Evolutionary conservation across 92 coral and sea anemone genomes (phyloP).

Genomic region (Porites lobata): DNA sequence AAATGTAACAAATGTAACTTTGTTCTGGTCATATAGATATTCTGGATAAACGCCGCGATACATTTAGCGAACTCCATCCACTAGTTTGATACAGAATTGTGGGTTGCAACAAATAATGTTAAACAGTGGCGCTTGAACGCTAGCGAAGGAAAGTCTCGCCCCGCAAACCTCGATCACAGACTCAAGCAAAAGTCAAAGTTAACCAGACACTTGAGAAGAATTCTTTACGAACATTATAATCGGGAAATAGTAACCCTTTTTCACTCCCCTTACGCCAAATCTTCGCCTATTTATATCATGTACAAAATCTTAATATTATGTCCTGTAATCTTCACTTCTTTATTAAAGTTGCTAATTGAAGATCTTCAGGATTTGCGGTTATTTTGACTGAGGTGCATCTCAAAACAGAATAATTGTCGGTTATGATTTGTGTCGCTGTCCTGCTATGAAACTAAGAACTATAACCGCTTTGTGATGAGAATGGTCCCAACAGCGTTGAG

Average conservation of each 20-base stretch:
- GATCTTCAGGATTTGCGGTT: background rate
- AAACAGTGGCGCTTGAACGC: background rate
- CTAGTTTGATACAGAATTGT: background rate
- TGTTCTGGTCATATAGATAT: no score
- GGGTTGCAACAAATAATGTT: background rate
- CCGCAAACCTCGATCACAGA: no score
- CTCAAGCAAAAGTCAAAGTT: no score
- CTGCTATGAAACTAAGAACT: slow-evolving; percentile 7
- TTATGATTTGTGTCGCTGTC: slow-evolving; percentile 14
- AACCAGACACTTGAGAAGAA: no score
- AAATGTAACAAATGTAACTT: no score
- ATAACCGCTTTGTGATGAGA: background rate
- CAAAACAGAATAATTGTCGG: background rate
- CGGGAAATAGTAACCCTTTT: no score
- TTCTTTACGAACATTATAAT: no score
- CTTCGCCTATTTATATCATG: background rate
- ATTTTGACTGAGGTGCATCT: slow-evolving; percentile 13
- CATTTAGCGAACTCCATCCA: background rate
- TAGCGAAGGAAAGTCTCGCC: background rate
- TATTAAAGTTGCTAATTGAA: background rate
- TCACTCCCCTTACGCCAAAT: background rate
- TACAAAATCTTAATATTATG: background rate
- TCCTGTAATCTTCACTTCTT: background rate
- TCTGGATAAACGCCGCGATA: background rate
- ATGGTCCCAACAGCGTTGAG: background rate